Evolutionary conservation across 1,140 invertebrate genomes (phyloP).

Genomic region (Goniozus legneri): DNA sequence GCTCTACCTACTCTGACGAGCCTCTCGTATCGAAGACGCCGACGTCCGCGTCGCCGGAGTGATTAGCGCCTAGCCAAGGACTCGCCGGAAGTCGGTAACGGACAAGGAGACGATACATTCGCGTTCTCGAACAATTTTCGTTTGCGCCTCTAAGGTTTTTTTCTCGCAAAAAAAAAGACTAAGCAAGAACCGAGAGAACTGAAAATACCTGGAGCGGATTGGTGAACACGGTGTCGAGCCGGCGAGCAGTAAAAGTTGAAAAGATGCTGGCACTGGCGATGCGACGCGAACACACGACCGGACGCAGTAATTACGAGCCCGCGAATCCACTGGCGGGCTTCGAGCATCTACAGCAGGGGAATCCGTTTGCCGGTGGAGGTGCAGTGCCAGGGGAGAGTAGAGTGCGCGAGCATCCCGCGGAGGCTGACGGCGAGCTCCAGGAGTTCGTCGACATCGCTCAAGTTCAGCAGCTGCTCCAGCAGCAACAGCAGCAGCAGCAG

Average conservation of each 20-base stretch:
- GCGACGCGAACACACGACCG: slow-evolving; percentile 52
- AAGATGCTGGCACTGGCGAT: slow-evolving; percentile 54
- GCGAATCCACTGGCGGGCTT: slow-evolving; percentile 44
- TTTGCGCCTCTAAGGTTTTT: too few species aligned
- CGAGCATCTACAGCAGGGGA: slow-evolving; percentile 44
- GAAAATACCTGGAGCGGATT: too few species aligned
- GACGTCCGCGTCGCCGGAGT: too few species aligned
- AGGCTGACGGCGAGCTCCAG: slow-evolving; percentile 43
- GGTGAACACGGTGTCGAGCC: background rate
- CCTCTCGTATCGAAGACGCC: too few species aligned
- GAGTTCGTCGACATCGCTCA: slow-evolving; percentile 50
- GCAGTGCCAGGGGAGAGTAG: slow-evolving; percentile 28
- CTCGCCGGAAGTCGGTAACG: too few species aligned
- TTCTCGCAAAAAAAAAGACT: too few species aligned
- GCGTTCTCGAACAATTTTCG: too few species aligned
- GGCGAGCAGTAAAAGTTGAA: slow-evolving; percentile 29
- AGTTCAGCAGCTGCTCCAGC: slow-evolving; percentile 45
- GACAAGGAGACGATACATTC: too few species aligned
- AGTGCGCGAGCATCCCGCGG: slow-evolving; percentile 32
- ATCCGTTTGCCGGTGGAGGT: slow-evolving; percentile 42
- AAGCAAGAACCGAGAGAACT: too few species aligned
- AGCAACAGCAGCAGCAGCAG: slow-evolving; percentile 41
- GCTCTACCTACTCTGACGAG: too few species aligned
- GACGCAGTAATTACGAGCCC: slow-evolving; percentile 48
- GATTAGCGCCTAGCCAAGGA: too few species aligned